Base-by-base conservation (phyloP, 1,140 invertebrate species). In the Camponotus floridanus region DNA sequence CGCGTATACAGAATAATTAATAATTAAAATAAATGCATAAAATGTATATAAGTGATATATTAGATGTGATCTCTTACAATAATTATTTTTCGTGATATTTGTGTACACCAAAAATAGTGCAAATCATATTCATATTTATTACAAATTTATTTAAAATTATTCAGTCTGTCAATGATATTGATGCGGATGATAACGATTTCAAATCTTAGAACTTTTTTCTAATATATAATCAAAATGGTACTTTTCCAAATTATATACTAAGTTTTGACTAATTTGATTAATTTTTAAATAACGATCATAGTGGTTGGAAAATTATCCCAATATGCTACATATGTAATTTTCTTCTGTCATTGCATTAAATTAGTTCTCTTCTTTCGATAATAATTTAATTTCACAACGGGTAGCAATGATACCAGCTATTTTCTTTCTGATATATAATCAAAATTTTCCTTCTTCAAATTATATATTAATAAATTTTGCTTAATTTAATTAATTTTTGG, bases 161-260 rank as follows among this genome's bases (percentile, higher is more conserved):
- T 42, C 2, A 39, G 3, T 42, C 2, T 57, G 31, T 11, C 15
- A 73, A 73, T 26, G 26, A 26, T 21, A 57, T 67, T 11, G 45
- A 51, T 26, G 9, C 0, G 1, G 26, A 26, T 26, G 26, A 26
- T 26, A 26, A 26, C 1, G 26, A 1, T 26, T 26, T 26, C 26
- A 26, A 26, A 26, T 26, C 26, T 26, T 26, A 26, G 26, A 26
- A 1, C 26, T n/a, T 21, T 5, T 31, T 65, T 33, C 3, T 45
- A 9, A 64, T 2, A 33, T 33, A 65, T 45, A 64, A 78, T 65
- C n/a, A 36, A 78, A 65, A 78, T 7, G 68, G 15, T 26, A 18
- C 11, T 7, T 11, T 11, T 39, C 51, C 7, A 51, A 26, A 31
- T 65, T 45, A 31, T 21, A 76, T 21, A 42, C 45, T 42, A 67